Percentiles rank a stretch among this genome's conserved stretches.
Evolutionary conservation across 2,113 vertebrate species (phyloP).

Genomic region (Boleophthalmus pectinirostris): DNA sequence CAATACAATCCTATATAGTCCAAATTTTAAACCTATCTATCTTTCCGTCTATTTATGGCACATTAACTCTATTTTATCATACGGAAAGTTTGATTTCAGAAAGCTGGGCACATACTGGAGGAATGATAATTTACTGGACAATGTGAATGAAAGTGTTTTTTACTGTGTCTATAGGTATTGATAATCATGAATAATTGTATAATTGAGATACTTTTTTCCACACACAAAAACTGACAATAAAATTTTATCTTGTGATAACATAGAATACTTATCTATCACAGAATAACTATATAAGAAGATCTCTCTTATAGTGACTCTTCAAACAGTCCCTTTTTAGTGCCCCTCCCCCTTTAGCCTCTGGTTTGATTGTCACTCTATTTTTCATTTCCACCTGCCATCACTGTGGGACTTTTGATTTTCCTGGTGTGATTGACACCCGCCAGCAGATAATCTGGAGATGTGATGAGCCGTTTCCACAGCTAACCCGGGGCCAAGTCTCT

Average conservation of each 20-base stretch:
- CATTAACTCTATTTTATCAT: too few species aligned
- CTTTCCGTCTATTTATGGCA: too few species aligned
- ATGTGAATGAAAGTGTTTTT: too few species aligned
- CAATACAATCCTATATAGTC: too few species aligned
- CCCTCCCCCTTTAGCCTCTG: constrained; percentile 28
- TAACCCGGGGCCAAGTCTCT: constrained; percentile 53
- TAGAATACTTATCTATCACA: not conserved
- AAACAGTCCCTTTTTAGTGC: constrained; percentile 10
- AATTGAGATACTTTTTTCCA: too few species aligned
- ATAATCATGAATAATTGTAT: too few species aligned
- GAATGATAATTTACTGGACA: not conserved
- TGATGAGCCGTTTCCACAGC: constrained; percentile 50
- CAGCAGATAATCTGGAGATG: constrained; percentile 57
- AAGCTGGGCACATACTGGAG: not conserved
- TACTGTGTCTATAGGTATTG: too few species aligned
- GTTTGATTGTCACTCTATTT: constrained; percentile 29
- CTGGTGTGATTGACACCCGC: constrained; percentile 62
- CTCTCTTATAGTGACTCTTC: not conserved
- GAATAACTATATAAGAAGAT: not conserved
- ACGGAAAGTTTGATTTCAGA: not conserved
- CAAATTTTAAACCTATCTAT: too few species aligned
- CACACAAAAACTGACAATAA: too few species aligned
- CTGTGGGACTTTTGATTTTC: constrained; percentile 65
- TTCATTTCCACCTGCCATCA: constrained; percentile 58
- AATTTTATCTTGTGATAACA: too few species aligned